Conservation (phyloP, 2,888 invertebrate species). For the Diarsia mendica region DNA sequence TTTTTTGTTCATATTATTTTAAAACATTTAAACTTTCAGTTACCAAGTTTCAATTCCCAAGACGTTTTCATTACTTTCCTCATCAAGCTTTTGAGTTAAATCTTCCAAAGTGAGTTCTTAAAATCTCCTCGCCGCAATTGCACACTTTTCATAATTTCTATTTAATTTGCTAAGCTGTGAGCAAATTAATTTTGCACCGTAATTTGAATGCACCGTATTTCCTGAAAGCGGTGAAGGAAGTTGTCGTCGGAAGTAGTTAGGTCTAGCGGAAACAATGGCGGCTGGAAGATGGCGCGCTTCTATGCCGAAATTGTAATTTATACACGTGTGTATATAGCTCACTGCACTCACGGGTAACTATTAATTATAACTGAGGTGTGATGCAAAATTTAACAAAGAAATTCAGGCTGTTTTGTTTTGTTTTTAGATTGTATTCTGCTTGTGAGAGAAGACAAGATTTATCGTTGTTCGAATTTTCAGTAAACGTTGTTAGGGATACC, state of each 20-base stretch:
- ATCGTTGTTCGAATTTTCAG: not conserved
- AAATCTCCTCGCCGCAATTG: slow-evolving; percentile 16
- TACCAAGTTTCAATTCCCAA: not conserved
- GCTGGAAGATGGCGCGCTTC: slow-evolving; percentile 73
- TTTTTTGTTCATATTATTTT: slow-evolving; percentile 5
- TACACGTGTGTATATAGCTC: slow-evolving; percentile 53
- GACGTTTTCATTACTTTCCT: slow-evolving; percentile 16
- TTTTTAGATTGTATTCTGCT: not conserved
- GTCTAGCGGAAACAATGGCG: slow-evolving; percentile 72
- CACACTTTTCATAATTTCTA: slow-evolving; percentile 44
- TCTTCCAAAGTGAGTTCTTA: slow-evolving; percentile 27
- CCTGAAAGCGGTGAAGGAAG: slow-evolving; percentile 69
- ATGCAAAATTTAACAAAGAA: not conserved
- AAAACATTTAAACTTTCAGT: not conserved
- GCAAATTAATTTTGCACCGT: slow-evolving; percentile 53
- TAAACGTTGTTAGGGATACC: not conserved
- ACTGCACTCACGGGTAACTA: not conserved
- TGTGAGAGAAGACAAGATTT: not conserved
- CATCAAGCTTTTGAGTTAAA: slow-evolving; percentile 18
- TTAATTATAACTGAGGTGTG: not conserved
- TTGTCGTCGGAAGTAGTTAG: slow-evolving; percentile 78
- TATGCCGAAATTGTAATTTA: slow-evolving; percentile 72
- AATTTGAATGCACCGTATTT: slow-evolving; percentile 59
- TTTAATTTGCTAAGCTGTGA: slow-evolving; percentile 46
- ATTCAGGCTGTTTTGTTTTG: too few species aligned